These are phyloP conservation scores for Neoitamus cyanurus DNA, from an alignment of 2,888 invertebrate species.

Conservation along the genomic window DNA sequence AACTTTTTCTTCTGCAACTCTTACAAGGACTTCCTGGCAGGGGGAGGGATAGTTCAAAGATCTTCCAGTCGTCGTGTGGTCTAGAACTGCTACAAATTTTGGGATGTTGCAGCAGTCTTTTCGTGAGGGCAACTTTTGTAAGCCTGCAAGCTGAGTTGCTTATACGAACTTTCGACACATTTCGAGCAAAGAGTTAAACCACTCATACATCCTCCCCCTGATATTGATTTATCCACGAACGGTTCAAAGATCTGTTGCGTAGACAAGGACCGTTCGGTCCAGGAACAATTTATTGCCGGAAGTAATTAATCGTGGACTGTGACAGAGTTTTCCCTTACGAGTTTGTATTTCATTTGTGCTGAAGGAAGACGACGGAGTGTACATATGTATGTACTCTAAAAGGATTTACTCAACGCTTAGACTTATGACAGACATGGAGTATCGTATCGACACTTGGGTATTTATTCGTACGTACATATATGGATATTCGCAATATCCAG, in stretches of 20 bases:
- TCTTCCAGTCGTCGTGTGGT: neutral
- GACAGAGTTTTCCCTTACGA: too few relatives aligned
- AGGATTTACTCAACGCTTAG: too few relatives aligned
- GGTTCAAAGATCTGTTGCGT: neutral
- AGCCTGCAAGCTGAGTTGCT: neutral
- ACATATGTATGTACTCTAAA: too few relatives aligned
- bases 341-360: neutral
- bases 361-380: neutral
- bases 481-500: too few relatives aligned
- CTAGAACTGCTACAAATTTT: neutral
- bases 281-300: neutral
- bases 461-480: too few relatives aligned
- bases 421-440: too few relatives aligned
- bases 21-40: neutral
- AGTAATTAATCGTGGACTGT: neutral
- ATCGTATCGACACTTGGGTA: too few relatives aligned
- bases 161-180: neutral
- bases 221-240: neutral
- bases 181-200: neutral
- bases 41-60: neutral
- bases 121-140: neutral
- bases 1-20: neutral
- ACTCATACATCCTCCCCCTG: too few relatives aligned
- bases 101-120: neutral
- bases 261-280: neutral